A percentile compares a stretch with the other conserved stretches of the same genome.
Conservation (phyloP, 2,888 invertebrate genomes). For the Podabrus alpinus region DNA sequence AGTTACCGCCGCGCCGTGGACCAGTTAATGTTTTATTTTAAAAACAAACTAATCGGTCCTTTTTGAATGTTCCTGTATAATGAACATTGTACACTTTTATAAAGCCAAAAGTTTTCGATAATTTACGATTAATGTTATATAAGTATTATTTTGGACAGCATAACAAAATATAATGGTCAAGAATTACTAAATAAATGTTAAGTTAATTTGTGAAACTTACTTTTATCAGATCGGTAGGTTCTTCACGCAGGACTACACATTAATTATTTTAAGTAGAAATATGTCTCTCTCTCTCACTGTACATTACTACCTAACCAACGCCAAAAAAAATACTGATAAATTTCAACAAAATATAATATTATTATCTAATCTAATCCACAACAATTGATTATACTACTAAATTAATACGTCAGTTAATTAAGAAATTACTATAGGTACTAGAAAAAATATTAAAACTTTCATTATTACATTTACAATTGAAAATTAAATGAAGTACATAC, state of each 20-base stretch:
- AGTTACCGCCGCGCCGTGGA: too few relatives aligned
- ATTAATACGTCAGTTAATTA: background rate
- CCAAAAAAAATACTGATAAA: background rate
- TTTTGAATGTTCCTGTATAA: too few relatives aligned
- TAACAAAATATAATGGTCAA: background rate
- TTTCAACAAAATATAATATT: background rate
- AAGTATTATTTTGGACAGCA: background rate
- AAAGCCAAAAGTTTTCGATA: background rate
- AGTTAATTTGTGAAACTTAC: background rate
- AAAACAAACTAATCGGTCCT: too few relatives aligned
- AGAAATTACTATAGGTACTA: background rate
- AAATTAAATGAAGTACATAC: too few relatives aligned
- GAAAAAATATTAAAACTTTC: background rate
- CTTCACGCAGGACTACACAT: background rate
- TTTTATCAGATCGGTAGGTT: background rate
- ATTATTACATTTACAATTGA: background rate
- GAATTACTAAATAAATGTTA: background rate
- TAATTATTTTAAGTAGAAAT: background rate
- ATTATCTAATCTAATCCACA: background rate
- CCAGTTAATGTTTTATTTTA: too few relatives aligned
- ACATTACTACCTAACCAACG: background rate
- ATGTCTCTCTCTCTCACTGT: background rate
- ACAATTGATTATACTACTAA: background rate
- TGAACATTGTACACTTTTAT: too few relatives aligned
- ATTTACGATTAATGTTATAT: background rate